Evolutionary conservation across 2,113 vertebrate species (phyloP).

Genomic region (Podiceps cristatus): DNA sequence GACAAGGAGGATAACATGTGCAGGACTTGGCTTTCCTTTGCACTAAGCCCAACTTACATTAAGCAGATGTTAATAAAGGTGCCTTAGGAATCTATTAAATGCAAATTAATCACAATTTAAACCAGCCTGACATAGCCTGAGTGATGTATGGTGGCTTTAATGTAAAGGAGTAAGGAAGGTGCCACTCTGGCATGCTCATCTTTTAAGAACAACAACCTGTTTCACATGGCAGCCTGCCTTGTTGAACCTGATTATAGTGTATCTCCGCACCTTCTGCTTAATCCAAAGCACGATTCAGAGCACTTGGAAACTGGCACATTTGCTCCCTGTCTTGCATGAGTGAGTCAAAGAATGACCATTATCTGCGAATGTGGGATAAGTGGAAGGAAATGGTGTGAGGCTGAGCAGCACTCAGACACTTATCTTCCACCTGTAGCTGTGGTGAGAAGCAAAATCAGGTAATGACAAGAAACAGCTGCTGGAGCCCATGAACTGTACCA

Average conservation of each 20-base stretch:
- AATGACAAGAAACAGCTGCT: slow-evolving; percentile 36
- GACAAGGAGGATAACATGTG: background rate
- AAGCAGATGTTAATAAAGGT: slow-evolving; percentile 15
- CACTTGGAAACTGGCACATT: background rate
- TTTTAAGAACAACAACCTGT: slow-evolving; percentile 5
- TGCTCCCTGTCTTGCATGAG: background rate
- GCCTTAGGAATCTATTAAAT: slow-evolving; percentile 12
- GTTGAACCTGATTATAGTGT: background rate
- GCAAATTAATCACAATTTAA: slow-evolving; percentile 15
- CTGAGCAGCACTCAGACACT: background rate
- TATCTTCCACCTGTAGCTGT: slow-evolving; percentile 35
- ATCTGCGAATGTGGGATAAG: background rate
- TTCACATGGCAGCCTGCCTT: background rate
- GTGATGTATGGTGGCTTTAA: background rate
- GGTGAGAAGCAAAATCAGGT: slow-evolving; percentile 8
- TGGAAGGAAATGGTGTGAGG: slow-evolving; percentile 12
- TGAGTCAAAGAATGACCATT: slow-evolving; percentile 19
- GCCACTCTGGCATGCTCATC: background rate
- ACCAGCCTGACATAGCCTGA: background rate
- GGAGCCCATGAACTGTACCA: background rate
- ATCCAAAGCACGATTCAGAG: background rate
- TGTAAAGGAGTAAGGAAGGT: background rate
- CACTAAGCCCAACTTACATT: background rate
- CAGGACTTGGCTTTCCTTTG: background rate
- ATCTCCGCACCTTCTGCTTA: background rate